Conservation (phyloP, 1,140 invertebrate species). For the Procambarus virginalis region DNA sequence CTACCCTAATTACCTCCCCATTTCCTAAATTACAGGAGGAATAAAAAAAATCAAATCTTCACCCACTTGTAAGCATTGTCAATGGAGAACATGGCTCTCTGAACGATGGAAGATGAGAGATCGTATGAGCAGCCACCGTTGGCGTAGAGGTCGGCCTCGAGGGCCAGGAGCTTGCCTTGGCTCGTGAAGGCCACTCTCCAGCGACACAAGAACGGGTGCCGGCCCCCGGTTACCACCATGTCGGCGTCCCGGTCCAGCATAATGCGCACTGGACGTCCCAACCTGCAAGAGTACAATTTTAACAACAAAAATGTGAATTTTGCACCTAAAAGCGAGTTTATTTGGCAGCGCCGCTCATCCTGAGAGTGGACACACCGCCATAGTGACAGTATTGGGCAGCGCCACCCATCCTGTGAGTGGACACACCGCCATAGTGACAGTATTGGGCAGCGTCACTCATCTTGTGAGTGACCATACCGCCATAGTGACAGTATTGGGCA, state of each 20-base stretch:
- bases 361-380: too few species aligned
- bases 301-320: too few species aligned
- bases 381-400: too few species aligned
- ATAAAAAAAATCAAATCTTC: neutral
- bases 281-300: neutral
- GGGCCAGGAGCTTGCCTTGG: slow-evolving; percentile 83
- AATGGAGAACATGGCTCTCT: slow-evolving; percentile 38
- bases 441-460: too few species aligned
- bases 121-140: slow-evolving; percentile 90
- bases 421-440: too few species aligned
- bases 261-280: slow-evolving; percentile 84
- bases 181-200: slow-evolving; percentile 90
- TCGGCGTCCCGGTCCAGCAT: slow-evolving; percentile 95
- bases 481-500: too few species aligned
- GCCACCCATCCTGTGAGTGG: too few species aligned
- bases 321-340: too few species aligned
- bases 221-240: slow-evolving; percentile 89
- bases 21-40: too few species aligned
- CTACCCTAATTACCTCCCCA: too few species aligned
- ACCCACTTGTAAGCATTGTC: slow-evolving; percentile 62
- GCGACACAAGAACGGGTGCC: slow-evolving; percentile 91
- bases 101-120: slow-evolving; percentile 78
- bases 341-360: too few species aligned
- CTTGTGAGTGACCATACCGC: too few species aligned
- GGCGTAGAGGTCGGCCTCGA: slow-evolving; percentile 84